phyloP scores from a whole-genome alignment of 2,113 vertebrate species.

The Esox niger region DNA sequence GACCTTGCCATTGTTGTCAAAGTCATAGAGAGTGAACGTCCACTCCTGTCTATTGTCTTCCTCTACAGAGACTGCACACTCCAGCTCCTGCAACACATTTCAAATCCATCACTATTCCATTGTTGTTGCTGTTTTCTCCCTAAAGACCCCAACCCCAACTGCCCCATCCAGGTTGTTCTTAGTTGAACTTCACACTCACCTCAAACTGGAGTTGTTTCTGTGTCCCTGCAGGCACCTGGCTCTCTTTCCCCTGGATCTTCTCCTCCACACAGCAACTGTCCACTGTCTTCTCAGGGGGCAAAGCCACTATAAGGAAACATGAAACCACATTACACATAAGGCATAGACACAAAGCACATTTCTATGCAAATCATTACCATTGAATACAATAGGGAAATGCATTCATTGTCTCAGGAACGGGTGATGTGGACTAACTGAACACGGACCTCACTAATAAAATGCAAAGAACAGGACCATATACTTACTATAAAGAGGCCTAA shows the following conservation, averaged over 20 bases:
- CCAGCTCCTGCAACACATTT: slow-evolving; percentile 82
- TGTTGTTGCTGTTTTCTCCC: slow-evolving; percentile 45
- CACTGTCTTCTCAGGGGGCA: slow-evolving; percentile 89
- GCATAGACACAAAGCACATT: neutral
- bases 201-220: slow-evolving; percentile 97
- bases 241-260: slow-evolving; percentile 84
- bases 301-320: slow-evolving; percentile 79
- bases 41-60: slow-evolving; percentile 97
- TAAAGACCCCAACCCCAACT: slow-evolving; percentile 39
- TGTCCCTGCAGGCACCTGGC: slow-evolving; percentile 72
- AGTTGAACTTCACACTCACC: slow-evolving; percentile 73
- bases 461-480: slow-evolving; percentile 30
- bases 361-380: slow-evolving; percentile 53
- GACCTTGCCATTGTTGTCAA: slow-evolving; percentile 98
- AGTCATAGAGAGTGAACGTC: slow-evolving; percentile 98
- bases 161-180: slow-evolving; percentile 13
- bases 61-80: slow-evolving; percentile 96
- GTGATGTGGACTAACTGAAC: slow-evolving; percentile 19
- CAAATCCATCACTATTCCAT: slow-evolving; percentile 9
- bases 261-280: slow-evolving; percentile 84
- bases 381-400: slow-evolving; percentile 53
- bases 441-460: slow-evolving; percentile 38
- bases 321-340: slow-evolving; percentile 21
- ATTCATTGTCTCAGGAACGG: neutral
- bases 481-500: slow-evolving; percentile 30